Evolutionary conservation across 2,888 invertebrate species (phyloP).

Genomic region (Agrochola lychnidis): DNA sequence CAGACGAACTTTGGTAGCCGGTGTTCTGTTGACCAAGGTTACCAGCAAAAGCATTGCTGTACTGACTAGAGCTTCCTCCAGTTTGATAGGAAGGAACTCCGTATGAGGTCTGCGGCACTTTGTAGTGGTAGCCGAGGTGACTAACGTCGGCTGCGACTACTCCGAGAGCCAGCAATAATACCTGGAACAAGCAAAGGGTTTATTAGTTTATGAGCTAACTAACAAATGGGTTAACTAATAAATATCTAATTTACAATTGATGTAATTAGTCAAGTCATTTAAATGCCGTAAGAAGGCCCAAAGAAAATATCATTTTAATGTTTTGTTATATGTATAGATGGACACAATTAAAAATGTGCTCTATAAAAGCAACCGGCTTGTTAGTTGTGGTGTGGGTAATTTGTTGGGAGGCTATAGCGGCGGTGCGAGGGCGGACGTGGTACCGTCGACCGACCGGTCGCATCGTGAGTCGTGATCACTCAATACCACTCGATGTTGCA

Average conservation of each 20-base stretch:
- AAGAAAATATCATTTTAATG: neutral
- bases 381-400: conserved; percentile 25
- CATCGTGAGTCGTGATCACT: conserved; percentile 30
- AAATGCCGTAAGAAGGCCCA: neutral
- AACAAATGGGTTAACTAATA: conserved; percentile 11
- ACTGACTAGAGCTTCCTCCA: conserved; percentile 66
- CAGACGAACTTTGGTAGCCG: conserved; percentile 29
- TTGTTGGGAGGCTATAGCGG: conserved; percentile 10
- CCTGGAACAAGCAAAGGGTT: conserved; percentile 74
- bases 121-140: conserved; percentile 82
- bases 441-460: conserved; percentile 58
- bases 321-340: conserved; percentile 3
- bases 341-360: neutral
- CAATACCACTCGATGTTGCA: conserved; percentile 66
- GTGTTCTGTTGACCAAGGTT: conserved; percentile 25
- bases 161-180: conserved; percentile 76
- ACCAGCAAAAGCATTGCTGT: conserved; percentile 64
- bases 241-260: neutral
- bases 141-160: conserved; percentile 81
- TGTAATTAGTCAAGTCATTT: neutral
- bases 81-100: conserved; percentile 81
- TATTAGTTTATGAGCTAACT: conserved; percentile 45
- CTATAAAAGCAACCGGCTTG: conserved; percentile 20
- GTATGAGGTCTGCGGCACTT: conserved; percentile 84
- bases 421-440: neutral